Evolutionary conservation across 2,113 vertebrate species (phyloP).

Genomic region (Gallinago jamesoni): DNA sequence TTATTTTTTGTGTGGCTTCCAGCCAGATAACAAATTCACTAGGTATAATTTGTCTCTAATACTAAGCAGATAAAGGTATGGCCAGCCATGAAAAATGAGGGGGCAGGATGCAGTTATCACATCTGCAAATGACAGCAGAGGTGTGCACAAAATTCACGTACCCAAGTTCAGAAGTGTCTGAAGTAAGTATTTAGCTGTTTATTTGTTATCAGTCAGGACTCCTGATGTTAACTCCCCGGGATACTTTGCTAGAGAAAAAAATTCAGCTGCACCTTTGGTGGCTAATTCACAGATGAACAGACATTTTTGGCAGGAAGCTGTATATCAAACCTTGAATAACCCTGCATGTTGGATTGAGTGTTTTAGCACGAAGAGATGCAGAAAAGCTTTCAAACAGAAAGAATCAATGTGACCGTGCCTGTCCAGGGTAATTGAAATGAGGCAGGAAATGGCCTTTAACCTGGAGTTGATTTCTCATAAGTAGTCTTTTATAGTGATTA

Average conservation of each 20-base stretch:
- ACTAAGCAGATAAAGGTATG: neutral
- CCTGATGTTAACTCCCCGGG: neutral
- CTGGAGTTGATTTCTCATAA: neutral
- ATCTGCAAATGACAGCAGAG: neutral
- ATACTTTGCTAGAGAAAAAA: neutral
- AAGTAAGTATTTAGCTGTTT: neutral
- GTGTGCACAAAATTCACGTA: neutral
- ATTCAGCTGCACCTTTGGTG: neutral
- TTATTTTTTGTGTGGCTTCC: neutral
- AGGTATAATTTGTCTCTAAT: neutral
- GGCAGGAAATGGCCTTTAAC: slow-evolving; percentile 43
- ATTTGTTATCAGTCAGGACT: neutral
- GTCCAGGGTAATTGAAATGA: neutral
- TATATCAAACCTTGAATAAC: neutral
- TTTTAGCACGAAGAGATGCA: neutral
- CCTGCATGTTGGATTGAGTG: neutral
- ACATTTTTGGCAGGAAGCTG: neutral
- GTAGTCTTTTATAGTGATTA: neutral
- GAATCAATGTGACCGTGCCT: neutral
- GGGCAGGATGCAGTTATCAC: neutral
- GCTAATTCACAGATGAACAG: neutral
- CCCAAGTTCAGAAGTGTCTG: neutral
- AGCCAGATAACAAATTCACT: neutral
- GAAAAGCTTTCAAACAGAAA: neutral
- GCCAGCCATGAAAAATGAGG: neutral